These are phyloP conservation scores for Ridgeia piscesae DNA, from an alignment of 1,140 invertebrate genomes.

Conservation along the genomic window DNA sequence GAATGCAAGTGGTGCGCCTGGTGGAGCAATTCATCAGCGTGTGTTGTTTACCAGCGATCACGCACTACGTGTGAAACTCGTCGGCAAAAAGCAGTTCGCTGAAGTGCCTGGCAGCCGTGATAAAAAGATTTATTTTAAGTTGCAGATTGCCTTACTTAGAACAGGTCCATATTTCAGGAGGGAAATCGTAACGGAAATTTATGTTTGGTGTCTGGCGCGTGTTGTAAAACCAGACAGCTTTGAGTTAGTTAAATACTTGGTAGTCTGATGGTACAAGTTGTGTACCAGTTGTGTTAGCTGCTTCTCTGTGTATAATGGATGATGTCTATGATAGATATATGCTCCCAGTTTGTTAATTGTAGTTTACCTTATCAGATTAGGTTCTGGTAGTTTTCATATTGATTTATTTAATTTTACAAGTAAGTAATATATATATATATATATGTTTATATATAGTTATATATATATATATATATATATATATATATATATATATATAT, in stretches of 20 bases:
- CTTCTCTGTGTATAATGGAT: not conserved
- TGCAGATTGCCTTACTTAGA: not conserved
- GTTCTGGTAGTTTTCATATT: not conserved
- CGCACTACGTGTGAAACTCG: not conserved
- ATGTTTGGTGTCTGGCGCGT: not conserved
- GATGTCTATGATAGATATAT: too few species aligned
- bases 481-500: too few species aligned
- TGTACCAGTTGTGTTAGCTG: not conserved
- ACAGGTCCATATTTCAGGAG: not conserved
- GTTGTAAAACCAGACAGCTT: not conserved
- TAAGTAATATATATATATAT: too few species aligned
- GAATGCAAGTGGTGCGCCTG: not conserved
- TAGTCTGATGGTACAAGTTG: not conserved
- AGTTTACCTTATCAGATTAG: not conserved
- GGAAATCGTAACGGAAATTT: not conserved
- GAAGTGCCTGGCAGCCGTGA: not conserved
- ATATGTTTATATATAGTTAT: too few species aligned
- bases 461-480: too few species aligned
- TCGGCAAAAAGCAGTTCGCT: not conserved
- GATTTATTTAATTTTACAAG: not conserved
- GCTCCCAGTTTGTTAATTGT: not conserved
- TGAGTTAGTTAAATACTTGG: not conserved
- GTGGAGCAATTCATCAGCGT: not conserved
- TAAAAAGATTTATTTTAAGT: not conserved
- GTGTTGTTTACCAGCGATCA: not conserved